Base-by-base conservation (phyloP, 1,140 invertebrate species). In the Bombyx mori region DNA sequence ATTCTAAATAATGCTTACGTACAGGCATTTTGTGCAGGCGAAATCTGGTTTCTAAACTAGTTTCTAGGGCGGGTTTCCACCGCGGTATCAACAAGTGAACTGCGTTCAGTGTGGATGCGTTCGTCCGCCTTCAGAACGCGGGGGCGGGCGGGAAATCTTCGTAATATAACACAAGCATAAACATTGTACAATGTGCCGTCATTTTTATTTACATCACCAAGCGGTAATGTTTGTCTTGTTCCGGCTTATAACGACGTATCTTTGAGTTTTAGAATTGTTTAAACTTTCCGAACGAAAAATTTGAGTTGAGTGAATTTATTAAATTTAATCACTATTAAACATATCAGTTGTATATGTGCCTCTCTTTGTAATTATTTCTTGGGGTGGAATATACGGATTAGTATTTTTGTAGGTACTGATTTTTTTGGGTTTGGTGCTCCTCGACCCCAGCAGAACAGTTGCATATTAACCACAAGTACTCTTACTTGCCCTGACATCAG, bases 101-200 rank as follows among this genome's bases (percentile, higher is more conserved):
- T 85, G 79, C 53, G 61, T 48, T 59, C 50, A 57, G 53, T 56
- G 54, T 50, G 47, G 46, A 52, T 51, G 50, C 58, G 57, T 35
- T 76, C 78, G 77, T 73, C 77, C 82, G 77, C 78, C 82, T 68
- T 77, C 57, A 55, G 56, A 58, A 61, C 52, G 71, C 74, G 77
- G 68, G 73, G 74, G 82, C 78, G 79, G 68, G 59, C 60, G 62
- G 67, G 10, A 44, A 42, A 44, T 45, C 57, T 42, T 48, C 12
- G 57, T 58, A 42, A 48, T 49, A 43, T 52, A 35, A 56, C 8
- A 56, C 54, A 59, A 45, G 55, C 52, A 55, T 55, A 63, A 63
- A 63, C 46, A 62, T 48, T 55, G n/a, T 56, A 12, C 43, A 56
- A 42, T 44, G 58, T 58, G 56, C 44, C 61, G 53, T 65, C 62